phyloP scores from a whole-genome alignment of 2,797 vertebrate species.

The Vespertilio murinus region DNA sequence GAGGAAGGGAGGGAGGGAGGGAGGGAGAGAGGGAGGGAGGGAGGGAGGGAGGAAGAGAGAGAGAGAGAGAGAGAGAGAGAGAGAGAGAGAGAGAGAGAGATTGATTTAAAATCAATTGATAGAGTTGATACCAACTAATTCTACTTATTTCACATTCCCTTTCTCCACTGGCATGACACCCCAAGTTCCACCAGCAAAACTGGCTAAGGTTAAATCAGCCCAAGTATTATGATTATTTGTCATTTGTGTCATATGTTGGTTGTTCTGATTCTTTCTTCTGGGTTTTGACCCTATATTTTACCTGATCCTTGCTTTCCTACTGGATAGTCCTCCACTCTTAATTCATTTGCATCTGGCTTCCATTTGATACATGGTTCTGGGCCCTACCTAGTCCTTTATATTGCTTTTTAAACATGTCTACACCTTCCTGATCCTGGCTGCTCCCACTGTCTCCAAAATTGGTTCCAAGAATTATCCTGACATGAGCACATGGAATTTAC shows the following conservation, averaged over 20 bases:
- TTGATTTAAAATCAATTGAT: background rate
- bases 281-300: slow-evolving; percentile 31
- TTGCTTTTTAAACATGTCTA: slow-evolving; percentile 57
- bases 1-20: too few relatives aligned
- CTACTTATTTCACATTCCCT: background rate
- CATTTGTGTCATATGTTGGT: background rate
- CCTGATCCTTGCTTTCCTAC: background rate
- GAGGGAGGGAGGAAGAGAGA: too few relatives aligned
- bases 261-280: slow-evolving; percentile 11
- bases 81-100: background rate
- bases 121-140: background rate
- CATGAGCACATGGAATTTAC: background rate
- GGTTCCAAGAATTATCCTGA: slow-evolving; percentile 28
- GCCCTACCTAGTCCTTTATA: background rate
- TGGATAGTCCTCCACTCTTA: background rate
- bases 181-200: background rate
- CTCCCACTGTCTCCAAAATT: slow-evolving; percentile 34
- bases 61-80: too few relatives aligned
- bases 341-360: slow-evolving; percentile 58
- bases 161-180: background rate
- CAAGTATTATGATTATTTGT: background rate
- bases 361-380: slow-evolving; percentile 58
- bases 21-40: too few relatives aligned
- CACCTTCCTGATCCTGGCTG: slow-evolving; percentile 39
- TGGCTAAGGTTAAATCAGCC: background rate